A percentile compares a stretch with the other conserved stretches of the same genome.
phyloP scores from a whole-genome alignment of 2,113 vertebrate genomes.

The Microcebus murinus region DNA sequence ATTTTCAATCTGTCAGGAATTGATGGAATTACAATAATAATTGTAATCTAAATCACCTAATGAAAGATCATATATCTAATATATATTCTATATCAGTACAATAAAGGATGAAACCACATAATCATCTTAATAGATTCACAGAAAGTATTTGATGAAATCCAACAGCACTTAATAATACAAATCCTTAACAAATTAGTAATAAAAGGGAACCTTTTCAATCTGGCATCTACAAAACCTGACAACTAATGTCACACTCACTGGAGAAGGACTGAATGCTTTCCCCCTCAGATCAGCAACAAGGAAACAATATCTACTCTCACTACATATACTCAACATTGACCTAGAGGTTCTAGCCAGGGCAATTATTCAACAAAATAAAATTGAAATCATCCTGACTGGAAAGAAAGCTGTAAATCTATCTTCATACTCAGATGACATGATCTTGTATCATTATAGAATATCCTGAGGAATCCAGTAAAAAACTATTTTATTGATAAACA shows the following conservation, averaged over 20 bases:
- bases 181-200: not conserved
- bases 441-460: not conserved
- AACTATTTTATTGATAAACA: not conserved
- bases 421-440: not conserved
- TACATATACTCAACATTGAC: not conserved
- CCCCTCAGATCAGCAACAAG: not conserved
- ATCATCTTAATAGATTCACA: not conserved
- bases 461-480: not conserved
- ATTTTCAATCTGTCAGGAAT: not conserved
- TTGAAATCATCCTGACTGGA: not conserved
- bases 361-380: not conserved
- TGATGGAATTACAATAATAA: not conserved
- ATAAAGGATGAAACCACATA: not conserved
- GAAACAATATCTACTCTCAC: not conserved
- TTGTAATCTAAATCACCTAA: not conserved
- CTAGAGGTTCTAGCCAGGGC: not conserved
- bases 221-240: not conserved
- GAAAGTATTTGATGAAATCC: not conserved
- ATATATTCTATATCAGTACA: not conserved
- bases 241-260: not conserved
- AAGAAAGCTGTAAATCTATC: not conserved
- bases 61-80: not conserved
- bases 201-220: not conserved
- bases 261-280: not conserved
- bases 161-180: not conserved